phyloP scores from a whole-genome alignment of 2,113 vertebrate genomes.

The Tylochromis polylepis region DNA sequence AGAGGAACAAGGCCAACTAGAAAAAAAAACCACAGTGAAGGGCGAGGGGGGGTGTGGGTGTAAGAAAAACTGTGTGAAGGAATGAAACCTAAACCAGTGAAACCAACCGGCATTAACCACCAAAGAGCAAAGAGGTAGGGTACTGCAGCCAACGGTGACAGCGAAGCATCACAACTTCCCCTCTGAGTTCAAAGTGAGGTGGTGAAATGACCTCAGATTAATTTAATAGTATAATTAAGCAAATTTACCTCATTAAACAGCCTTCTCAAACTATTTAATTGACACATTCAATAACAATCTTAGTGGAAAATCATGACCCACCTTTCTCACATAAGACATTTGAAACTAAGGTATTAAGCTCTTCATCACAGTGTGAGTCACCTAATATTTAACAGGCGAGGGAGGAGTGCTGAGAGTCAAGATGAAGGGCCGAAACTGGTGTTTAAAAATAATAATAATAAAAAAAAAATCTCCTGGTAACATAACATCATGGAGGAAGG shows the following conservation, averaged over 20 bases:
- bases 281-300: not conserved
- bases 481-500: not conserved
- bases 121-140: not conserved
- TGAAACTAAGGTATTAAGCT: not conserved
- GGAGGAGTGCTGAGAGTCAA: not conserved
- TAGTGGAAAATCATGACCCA: not conserved
- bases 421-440: not conserved
- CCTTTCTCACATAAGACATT: not conserved
- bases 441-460: not conserved
- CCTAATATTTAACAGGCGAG: not conserved
- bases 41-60: too few species aligned
- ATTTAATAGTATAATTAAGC: not conserved
- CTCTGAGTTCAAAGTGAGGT: not conserved
- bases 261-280: not conserved
- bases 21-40: conserved; percentile 27
- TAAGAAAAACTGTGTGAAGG: not conserved
- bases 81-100: conserved; percentile 18
- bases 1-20: conserved; percentile 5
- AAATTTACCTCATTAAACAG: not conserved
- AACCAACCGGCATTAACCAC: conserved; percentile 8
- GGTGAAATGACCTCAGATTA: not conserved
- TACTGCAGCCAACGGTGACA: not conserved
- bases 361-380: not conserved
- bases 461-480: not conserved
- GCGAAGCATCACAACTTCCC: not conserved